phyloP scores from a whole-genome alignment of 2,113 vertebrate species.

The Otus sunia region DNA sequence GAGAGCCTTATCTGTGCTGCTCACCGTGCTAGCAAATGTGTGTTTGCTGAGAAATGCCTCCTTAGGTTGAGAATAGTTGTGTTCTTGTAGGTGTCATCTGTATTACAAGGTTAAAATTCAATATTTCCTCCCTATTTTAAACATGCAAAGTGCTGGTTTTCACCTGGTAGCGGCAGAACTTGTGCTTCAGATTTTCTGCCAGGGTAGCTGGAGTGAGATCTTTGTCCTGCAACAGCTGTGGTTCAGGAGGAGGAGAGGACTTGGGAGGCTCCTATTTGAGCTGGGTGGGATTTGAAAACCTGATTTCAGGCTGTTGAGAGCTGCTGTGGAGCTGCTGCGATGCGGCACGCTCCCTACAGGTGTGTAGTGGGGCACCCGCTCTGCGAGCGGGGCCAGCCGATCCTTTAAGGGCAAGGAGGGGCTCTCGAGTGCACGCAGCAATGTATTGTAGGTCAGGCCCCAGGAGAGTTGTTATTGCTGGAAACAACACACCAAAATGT shows the following conservation, averaged over 20 bases:
- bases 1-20: not conserved
- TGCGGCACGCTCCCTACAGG: rapidly evolving
- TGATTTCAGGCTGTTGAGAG: not conserved
- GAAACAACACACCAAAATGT: not conserved
- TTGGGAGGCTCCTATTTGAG: not conserved
- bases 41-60: not conserved
- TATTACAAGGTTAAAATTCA: not conserved
- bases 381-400: not conserved
- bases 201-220: not conserved
- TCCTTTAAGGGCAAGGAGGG: not conserved
- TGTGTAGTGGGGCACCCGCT: not conserved
- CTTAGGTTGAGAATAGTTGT: not conserved
- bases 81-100: not conserved
- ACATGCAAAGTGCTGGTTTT: not conserved
- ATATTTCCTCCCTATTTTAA: not conserved
- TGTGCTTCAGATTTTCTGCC: not conserved
- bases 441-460: not conserved
- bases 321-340: not conserved
- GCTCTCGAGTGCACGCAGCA: not conserved
- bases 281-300: not conserved
- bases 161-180: not conserved
- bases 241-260: not conserved
- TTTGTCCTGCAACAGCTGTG: not conserved
- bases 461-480: rapidly evolving
- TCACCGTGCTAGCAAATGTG: rapidly evolving